Evolutionary conservation across 2,113 vertebrate genomes (phyloP).

Genomic region (Excalfactoria chinensis): DNA sequence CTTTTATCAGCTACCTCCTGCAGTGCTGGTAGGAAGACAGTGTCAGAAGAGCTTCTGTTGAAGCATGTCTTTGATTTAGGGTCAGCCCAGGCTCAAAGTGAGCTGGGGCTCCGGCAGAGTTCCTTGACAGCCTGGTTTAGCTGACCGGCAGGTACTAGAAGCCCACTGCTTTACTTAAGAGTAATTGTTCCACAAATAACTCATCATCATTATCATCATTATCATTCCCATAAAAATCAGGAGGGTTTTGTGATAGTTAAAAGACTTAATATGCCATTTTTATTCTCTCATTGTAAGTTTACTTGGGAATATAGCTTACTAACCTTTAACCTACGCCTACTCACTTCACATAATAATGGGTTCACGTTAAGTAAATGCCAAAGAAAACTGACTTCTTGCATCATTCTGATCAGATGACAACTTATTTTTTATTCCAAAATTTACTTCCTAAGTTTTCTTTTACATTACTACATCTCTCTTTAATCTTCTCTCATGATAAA

Average conservation of each 20-base stretch:
- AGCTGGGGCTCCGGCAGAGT: background rate
- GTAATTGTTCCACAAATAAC: background rate
- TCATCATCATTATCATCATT: too few relatives aligned
- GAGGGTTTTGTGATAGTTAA: background rate
- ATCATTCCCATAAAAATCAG: background rate
- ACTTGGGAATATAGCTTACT: background rate
- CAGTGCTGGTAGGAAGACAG: background rate
- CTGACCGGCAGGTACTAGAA: background rate
- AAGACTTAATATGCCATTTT: background rate
- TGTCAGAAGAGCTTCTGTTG: background rate
- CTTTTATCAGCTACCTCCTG: background rate
- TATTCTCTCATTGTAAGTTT: background rate
- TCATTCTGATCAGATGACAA: background rate
- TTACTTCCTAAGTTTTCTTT: slow-evolving; percentile 28
- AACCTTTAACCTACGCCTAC: slow-evolving; percentile 44
- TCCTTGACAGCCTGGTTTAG: background rate
- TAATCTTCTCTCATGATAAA: slow-evolving; percentile 44
- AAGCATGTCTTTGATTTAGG: background rate
- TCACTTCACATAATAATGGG: background rate
- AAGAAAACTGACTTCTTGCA: slow-evolving; percentile 58
- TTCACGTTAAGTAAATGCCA: slow-evolving; percentile 38
- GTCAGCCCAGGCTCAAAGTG: background rate
- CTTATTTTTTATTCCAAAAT: slow-evolving; percentile 56
- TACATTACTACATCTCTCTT: slow-evolving; percentile 28
- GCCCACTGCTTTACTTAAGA: background rate